A percentile compares a stretch with the other conserved stretches of the same genome.
Conservation (phyloP, 2,113 vertebrate genomes). For the Aspiorhynchus laticeps region DNA sequence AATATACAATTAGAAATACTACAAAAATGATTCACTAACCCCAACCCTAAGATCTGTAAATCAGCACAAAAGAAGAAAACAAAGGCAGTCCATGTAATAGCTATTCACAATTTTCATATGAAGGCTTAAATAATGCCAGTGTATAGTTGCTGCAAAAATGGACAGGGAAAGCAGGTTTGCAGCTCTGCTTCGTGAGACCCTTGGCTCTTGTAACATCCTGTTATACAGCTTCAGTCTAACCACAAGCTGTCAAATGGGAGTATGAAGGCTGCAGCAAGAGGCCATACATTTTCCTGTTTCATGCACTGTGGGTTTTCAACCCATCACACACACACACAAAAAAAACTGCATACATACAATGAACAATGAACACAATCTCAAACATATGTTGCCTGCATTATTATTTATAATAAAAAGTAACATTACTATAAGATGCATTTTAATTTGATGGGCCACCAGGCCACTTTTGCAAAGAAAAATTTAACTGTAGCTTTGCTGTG, state of each 20-base stretch:
- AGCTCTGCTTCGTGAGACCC: background rate
- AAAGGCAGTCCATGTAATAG: too few relatives aligned
- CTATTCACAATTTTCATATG: background rate
- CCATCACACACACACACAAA: too few relatives aligned
- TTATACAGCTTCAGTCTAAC: slow-evolving; percentile 35
- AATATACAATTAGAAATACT: too few relatives aligned
- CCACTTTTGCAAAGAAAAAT: background rate
- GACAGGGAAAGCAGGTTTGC: slow-evolving; percentile 15
- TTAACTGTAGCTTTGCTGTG: too few relatives aligned
- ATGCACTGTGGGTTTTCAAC: slow-evolving; percentile 22
- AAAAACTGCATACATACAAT: too few relatives aligned
- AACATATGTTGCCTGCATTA: background rate
- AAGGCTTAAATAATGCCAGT: background rate
- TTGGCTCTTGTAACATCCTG: slow-evolving; percentile 37
- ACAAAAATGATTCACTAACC: too few relatives aligned
- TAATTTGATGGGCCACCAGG: too few relatives aligned
- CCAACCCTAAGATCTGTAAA: too few relatives aligned
- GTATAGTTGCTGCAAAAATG: background rate
- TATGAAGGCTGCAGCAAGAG: background rate
- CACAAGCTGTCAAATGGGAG: background rate
- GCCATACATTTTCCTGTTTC: background rate
- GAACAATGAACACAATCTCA: background rate
- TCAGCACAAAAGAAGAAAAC: too few relatives aligned
- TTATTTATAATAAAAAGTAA: too few relatives aligned
- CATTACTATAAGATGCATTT: too few relatives aligned